phyloP scores from a whole-genome alignment of 1,140 invertebrate genomes.

The Meloidogyne chitwoodi region DNA sequence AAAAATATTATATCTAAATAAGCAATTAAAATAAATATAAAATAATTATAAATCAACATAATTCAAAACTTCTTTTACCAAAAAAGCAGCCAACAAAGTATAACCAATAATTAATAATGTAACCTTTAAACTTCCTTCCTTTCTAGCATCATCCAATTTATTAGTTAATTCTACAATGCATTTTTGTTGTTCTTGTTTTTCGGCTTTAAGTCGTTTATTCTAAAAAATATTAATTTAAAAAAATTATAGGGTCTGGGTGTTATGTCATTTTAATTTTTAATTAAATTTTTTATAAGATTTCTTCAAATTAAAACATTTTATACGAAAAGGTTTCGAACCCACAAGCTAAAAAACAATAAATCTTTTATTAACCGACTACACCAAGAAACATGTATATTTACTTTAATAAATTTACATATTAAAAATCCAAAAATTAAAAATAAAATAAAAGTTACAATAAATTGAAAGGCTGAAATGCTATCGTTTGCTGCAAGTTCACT shows the following conservation, averaged over 20 bases:
- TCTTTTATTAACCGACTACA: not conserved
- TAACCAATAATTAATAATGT: not conserved
- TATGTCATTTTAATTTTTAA: too few relatives aligned
- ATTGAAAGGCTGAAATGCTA: slow-evolving; percentile 27
- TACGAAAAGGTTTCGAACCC: too few relatives aligned
- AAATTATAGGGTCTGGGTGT: not conserved
- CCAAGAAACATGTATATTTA: not conserved
- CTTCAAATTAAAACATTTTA: too few relatives aligned
- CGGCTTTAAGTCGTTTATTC: not conserved
- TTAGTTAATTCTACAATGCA: not conserved
- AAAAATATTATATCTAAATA: not conserved
- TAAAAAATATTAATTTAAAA: not conserved
- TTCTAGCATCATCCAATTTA: not conserved
- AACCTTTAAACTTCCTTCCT: not conserved
- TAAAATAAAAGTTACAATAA: too few relatives aligned
- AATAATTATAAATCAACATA: not conserved
- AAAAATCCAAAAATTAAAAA: not conserved
- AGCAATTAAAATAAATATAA: not conserved
- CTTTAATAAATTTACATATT: not conserved
- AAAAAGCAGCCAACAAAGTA: not conserved
- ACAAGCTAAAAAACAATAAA: too few relatives aligned
- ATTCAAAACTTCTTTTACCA: not conserved
- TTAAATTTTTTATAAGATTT: too few relatives aligned
- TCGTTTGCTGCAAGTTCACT: slow-evolving; percentile 5
- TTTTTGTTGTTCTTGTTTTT: not conserved